phyloP scores from a whole-genome alignment of 2,888 invertebrate species.

The Chironomus tentans region DNA sequence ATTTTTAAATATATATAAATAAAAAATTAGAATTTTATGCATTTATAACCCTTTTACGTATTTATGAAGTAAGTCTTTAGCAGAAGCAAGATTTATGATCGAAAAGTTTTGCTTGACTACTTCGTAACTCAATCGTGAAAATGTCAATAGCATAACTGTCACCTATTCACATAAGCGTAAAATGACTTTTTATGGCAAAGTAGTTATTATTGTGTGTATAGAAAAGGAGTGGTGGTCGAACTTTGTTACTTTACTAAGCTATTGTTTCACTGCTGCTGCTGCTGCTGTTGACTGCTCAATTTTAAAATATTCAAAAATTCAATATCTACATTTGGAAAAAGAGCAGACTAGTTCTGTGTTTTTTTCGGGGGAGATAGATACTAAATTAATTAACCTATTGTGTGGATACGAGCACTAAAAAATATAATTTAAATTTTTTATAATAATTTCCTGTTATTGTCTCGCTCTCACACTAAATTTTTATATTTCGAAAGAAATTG shows the following conservation, averaged over 20 bases:
- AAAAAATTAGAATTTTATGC: not conserved
- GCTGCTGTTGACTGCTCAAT: no score
- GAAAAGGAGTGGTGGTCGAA: not conserved
- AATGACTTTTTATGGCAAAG: conserved; percentile 19
- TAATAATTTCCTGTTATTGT: conserved; percentile 22
- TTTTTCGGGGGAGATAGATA: not conserved
- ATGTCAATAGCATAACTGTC: conserved; percentile 23
- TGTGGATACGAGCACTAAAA: not conserved
- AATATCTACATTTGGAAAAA: no score
- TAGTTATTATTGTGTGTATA: not conserved
- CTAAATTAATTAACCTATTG: conserved; percentile 25
- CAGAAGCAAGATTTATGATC: conserved; percentile 12
- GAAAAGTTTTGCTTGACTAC: conserved; percentile 11
- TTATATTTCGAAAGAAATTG: not conserved
- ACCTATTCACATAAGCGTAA: conserved; percentile 19
- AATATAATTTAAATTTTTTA: not conserved
- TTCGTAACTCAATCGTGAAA: conserved; percentile 13
- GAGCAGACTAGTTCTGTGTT: no score
- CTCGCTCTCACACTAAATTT: conserved; percentile 1
- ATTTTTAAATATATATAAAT: no score
- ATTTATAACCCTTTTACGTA: not conserved
- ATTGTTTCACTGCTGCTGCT: not conserved
- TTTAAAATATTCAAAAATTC: no score
- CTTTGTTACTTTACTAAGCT: no score
- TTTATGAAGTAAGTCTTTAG: not conserved